Percentiles rank a stretch among this genome's conserved stretches.
phyloP scores from a whole-genome alignment of 2,888 invertebrate species.

The Carcina quercana region DNA sequence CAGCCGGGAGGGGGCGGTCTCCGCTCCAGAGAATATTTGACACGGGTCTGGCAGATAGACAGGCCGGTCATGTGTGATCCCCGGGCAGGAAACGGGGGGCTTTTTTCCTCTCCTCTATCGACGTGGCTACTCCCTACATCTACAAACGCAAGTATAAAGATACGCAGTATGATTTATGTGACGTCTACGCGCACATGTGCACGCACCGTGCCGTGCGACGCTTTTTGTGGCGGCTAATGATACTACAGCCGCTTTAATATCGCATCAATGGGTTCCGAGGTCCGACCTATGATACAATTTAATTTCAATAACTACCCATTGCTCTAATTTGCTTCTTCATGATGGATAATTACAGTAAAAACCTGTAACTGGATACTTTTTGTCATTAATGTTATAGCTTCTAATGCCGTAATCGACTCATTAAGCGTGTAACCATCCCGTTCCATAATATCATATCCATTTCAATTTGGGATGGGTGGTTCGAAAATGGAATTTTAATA shows the following conservation, averaged over 20 bases:
- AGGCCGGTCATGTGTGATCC: constrained; percentile 75
- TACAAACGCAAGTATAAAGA: constrained; percentile 55
- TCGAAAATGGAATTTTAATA: constrained; percentile 69
- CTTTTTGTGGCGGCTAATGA: constrained; percentile 56
- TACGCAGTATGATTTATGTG: constrained; percentile 69
- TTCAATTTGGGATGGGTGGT: constrained; percentile 52
- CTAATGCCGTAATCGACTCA: constrained; percentile 20
- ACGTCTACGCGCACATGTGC: constrained; percentile 61
- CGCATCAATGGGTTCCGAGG: constrained; percentile 42
- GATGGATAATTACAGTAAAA: constrained; percentile 23
- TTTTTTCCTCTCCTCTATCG: constrained; percentile 69
- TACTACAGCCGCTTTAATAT: constrained; percentile 35
- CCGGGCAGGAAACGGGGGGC: constrained; percentile 66
- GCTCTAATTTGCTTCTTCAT: constrained; percentile 27
- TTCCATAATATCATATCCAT: constrained; percentile 39
- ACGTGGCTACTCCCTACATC: constrained; percentile 51
- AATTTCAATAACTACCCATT: constrained; percentile 30
- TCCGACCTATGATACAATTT: constrained; percentile 34
- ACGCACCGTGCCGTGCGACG: constrained; percentile 47
- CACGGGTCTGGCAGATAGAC: constrained; percentile 76
- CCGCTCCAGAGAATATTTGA: constrained; percentile 75
- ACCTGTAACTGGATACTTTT: constrained; percentile 12
- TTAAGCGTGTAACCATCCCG: constrained; percentile 35
- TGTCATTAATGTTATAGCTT: no score
- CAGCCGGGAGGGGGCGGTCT: constrained; percentile 57